Conservation (phyloP, 2,888 invertebrate genomes). For the Sinelater perroti region DNA sequence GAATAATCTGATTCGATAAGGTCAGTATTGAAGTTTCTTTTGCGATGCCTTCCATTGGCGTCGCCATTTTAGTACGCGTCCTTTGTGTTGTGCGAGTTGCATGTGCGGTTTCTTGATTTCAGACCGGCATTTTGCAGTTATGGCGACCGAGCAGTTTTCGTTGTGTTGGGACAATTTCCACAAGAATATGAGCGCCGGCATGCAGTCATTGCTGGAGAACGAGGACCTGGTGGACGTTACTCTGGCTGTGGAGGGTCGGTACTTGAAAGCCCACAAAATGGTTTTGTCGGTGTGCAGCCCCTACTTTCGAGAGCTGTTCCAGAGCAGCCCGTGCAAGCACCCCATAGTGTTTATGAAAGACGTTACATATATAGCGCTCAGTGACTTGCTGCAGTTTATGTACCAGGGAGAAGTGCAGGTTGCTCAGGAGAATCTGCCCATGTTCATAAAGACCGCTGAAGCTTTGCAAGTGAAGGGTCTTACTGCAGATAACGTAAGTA, state of each 20-base stretch:
- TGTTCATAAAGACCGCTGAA: slow-evolving; percentile 60
- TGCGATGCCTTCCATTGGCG: background rate
- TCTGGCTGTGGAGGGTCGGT: slow-evolving; percentile 67
- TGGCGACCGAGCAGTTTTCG: slow-evolving; percentile 72
- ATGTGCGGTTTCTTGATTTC: background rate
- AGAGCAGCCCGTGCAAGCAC: slow-evolving; percentile 75
- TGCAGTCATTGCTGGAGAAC: slow-evolving; percentile 63
- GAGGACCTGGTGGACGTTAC: slow-evolving; percentile 62
- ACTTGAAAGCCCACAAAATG: slow-evolving; percentile 79
- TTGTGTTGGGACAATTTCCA: slow-evolving; percentile 84
- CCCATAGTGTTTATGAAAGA: slow-evolving; percentile 78
- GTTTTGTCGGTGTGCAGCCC: slow-evolving; percentile 82
- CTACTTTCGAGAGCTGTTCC: slow-evolving; percentile 78
- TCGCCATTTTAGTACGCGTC: slow-evolving; percentile 3
- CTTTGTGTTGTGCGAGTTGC: background rate
- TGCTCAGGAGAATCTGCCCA: slow-evolving; percentile 57
- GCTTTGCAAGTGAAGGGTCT: slow-evolving; percentile 60
- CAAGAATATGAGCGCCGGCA: slow-evolving; percentile 74
- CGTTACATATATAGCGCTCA: slow-evolving; percentile 71
- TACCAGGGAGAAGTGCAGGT: slow-evolving; percentile 74
- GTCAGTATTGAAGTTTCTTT: too few relatives aligned
- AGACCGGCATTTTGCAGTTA: slow-evolving; percentile 38
- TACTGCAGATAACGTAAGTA: slow-evolving; percentile 57
- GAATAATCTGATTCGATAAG: too few relatives aligned
- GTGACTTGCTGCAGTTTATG: slow-evolving; percentile 76